A percentile compares a stretch with the other conserved stretches of the same genome.
Conservation (phyloP, 1,140 invertebrate species). For the Zophobas atratus region DNA sequence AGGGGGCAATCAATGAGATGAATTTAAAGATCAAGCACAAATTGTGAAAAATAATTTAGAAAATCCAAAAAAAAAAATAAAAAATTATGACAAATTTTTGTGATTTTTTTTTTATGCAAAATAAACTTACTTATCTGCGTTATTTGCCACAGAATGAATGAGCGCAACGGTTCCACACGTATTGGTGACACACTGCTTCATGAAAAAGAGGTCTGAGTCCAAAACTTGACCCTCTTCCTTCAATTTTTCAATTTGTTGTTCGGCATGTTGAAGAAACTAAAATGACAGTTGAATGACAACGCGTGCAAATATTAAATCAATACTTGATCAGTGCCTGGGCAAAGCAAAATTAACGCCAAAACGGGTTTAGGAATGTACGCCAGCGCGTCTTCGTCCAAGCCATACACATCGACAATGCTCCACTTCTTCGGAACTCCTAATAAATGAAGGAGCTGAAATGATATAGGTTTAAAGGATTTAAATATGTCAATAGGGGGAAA, state of each 20-base stretch:
- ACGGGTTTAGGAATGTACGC: conserved; percentile 89
- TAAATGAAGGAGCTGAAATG: no score
- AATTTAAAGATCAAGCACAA: no score
- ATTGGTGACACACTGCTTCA: conserved; percentile 95
- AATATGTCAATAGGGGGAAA: no score
- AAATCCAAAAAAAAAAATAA: no score
- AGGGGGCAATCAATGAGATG: no score
- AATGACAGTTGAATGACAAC: background rate
- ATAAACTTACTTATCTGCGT: conserved; percentile 74
- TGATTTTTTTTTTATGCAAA: no score
- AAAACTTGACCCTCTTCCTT: conserved; percentile 75
- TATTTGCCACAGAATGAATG: conserved; percentile 87
- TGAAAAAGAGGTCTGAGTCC: conserved; percentile 84
- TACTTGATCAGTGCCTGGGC: conserved; percentile 86
- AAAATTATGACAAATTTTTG: no score
- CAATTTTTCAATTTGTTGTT: conserved; percentile 76
- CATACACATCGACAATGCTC: conserved; percentile 58
- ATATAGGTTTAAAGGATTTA: no score
- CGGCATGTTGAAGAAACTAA: conserved; percentile 75
- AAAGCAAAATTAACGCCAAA: conserved; percentile 87
- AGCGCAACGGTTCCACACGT: conserved; percentile 96
- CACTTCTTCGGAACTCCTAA: no score
- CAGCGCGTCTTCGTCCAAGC: conserved; percentile 88
- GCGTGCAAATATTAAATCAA: conserved; percentile 23
- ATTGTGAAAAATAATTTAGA: no score